A percentile compares a stretch with the other conserved stretches of the same genome.
Evolutionary conservation across 2,797 vertebrate genomes (phyloP).

Genomic region (Poecilia wingei): DNA sequence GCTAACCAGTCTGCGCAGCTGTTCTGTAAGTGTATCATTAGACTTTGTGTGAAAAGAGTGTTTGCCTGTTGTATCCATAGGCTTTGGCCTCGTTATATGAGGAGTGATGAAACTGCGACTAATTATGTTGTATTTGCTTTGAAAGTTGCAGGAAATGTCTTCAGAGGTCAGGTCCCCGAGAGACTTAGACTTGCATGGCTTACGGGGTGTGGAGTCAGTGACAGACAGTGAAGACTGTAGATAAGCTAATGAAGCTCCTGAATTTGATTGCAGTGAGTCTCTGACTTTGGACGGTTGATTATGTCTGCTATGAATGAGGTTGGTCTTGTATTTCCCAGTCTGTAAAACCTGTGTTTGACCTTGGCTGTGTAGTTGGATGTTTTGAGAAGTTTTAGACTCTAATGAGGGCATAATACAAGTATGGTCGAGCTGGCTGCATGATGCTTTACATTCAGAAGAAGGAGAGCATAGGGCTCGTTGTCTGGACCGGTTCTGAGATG

Average conservation of each 20-base stretch:
- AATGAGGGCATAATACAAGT: slow-evolving; percentile 40
- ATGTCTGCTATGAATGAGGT: slow-evolving; percentile 17
- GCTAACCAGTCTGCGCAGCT: slow-evolving; percentile 89
- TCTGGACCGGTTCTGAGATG: slow-evolving; percentile 39
- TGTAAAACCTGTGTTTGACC: slow-evolving; percentile 44
- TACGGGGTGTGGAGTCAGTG: slow-evolving; percentile 57
- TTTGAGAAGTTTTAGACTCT: slow-evolving; percentile 41
- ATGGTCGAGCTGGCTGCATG: slow-evolving; percentile 57
- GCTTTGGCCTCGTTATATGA: slow-evolving; percentile 79
- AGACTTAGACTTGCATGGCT: slow-evolving; percentile 94
- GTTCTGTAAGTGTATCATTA: slow-evolving; percentile 89
- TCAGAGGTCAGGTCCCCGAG: slow-evolving; percentile 97
- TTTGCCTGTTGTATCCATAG: slow-evolving; percentile 52
- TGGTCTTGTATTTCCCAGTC: slow-evolving; percentile 33
- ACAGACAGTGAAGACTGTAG: slow-evolving; percentile 26
- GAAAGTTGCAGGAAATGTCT: slow-evolving; percentile 96
- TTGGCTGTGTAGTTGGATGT: slow-evolving; percentile 45
- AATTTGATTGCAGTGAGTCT: slow-evolving; percentile 36
- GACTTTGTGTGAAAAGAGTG: slow-evolving; percentile 72
- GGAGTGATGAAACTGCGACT: slow-evolving; percentile 92
- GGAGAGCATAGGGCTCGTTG: slow-evolving; percentile 55
- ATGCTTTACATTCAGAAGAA: slow-evolving; percentile 53
- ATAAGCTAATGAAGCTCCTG: slow-evolving; percentile 40
- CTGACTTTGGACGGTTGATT: slow-evolving; percentile 37
- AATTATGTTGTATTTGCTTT: slow-evolving; percentile 96